Percentiles rank a stretch among this genome's conserved stretches.
These are phyloP conservation scores for Hipparchia semele DNA, from an alignment of 2,888 invertebrate species.

Conservation along the genomic window DNA sequence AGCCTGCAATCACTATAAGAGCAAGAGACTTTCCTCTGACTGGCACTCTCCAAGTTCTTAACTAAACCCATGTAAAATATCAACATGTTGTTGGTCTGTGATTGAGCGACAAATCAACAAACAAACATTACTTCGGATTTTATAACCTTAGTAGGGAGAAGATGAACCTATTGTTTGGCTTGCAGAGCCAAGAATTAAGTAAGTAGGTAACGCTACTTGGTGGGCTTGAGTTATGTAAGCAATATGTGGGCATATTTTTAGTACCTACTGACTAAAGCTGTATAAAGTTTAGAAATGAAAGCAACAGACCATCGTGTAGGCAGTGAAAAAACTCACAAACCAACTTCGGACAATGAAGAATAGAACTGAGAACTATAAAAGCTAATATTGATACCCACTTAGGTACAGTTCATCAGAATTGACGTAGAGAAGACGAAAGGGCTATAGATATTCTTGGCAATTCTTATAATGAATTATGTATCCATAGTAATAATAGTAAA, in stretches of 20 bases:
- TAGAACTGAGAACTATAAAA: constrained; percentile 1
- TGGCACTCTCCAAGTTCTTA: no score
- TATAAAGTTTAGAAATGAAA: background rate
- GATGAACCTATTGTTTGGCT: background rate
- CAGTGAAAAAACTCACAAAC: constrained; percentile 10
- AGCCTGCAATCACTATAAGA: no score
- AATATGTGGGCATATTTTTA: background rate
- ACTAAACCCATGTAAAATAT: no score
- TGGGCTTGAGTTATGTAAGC: background rate
- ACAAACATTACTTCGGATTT: no score
- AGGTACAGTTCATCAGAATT: background rate
- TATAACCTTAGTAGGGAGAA: background rate
- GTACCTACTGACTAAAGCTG: background rate
- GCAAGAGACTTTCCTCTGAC: no score
- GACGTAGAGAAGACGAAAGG: background rate
- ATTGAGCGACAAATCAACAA: no score
- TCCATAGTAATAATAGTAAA: no score
- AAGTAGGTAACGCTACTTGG: background rate
- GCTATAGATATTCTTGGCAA: background rate
- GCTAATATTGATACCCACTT: background rate
- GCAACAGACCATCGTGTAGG: constrained; percentile 9
- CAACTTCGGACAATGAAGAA: background rate
- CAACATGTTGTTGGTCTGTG: no score
- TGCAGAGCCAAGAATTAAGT: background rate
- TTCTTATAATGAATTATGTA: no score